Evolutionary conservation across 2,797 vertebrate species (phyloP).

Genomic region (Manis crassicaudata): DNA sequence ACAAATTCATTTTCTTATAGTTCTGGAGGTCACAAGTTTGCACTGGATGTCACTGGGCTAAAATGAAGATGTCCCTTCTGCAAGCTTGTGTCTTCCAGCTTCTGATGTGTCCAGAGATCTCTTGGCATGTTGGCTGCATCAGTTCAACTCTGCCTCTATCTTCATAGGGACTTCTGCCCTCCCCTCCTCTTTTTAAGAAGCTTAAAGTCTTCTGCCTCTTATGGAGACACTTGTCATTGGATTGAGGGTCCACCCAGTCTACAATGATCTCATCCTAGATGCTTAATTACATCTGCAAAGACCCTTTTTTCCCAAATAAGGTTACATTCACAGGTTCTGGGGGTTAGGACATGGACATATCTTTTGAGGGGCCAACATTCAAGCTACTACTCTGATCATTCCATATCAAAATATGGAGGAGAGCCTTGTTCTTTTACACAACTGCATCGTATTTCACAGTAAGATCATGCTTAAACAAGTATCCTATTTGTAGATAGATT

Average conservation of each 20-base stretch:
- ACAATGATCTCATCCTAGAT: not conserved
- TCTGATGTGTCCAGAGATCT: not conserved
- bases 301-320: not conserved
- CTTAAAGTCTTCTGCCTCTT: not conserved
- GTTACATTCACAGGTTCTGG: not conserved
- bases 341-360: not conserved
- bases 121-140: not conserved
- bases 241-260: not conserved
- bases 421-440: not conserved
- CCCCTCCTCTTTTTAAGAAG: not conserved
- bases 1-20: not conserved
- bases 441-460: not conserved
- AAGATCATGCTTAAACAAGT: slow-evolving; percentile 8
- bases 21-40: not conserved
- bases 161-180: not conserved
- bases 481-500: not conserved
- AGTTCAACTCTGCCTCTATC: not conserved
- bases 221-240: not conserved
- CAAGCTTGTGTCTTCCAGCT: not conserved
- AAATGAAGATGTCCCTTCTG: not conserved
- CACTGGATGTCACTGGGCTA: not conserved
- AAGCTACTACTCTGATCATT: not conserved
- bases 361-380: not conserved
- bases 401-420: not conserved
- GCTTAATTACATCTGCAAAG: not conserved